Base-by-base conservation (phyloP, 2,888 invertebrate genomes). In the Gnatocerus cornutus region DNA sequence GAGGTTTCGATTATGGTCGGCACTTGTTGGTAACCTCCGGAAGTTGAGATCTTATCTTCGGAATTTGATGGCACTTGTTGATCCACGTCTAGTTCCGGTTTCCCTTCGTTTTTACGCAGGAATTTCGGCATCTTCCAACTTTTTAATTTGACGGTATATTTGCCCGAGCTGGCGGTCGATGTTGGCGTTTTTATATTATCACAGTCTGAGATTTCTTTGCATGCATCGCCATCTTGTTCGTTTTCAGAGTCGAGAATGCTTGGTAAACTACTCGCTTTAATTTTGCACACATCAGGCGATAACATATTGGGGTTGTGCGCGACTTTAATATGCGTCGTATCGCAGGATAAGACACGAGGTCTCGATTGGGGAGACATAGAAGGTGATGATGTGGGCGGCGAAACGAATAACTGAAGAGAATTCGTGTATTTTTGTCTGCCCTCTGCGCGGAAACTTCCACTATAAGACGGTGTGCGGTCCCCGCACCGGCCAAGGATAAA, bases 201-300 rank as follows among this genome's bases (percentile, higher is more conserved):
- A 50, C 87, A 87, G 71, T 87, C 88, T 37, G 73, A 72, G 14
- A 68, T 74, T 81, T 76, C 86, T 80, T 75, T 85, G 82, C 76
- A 82, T 68, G 86, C 87, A 12, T 85, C 86, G 6, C 77, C 86
- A 64, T 90, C 90, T 69, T 88, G 85, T 73, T 92, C 92, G 43
- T 89, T 89, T 71, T 93, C 93, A 0, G 92, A 92, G 79, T 94
- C 93, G 78, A 95, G 86, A 79, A 94, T 94, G 80, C 93, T 94
- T 0, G 95, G 95, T 79, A 95, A 84, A 66, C 94, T 94, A 80
- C 91, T 93, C 55, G 94, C 93, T 84, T 91, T 87, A 83, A 89
- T 88, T 82, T 88, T 87, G 79, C 89, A 89, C 6, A 88, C 86
- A 73, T 87, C 88, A 7, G 90, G 90, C 7, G 89, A 89, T 3